Evolutionary conservation across 2,888 invertebrate species (phyloP), one percentile per base, ranked within the genome.

Genomic region (Ypsolopha sequella): DNA sequence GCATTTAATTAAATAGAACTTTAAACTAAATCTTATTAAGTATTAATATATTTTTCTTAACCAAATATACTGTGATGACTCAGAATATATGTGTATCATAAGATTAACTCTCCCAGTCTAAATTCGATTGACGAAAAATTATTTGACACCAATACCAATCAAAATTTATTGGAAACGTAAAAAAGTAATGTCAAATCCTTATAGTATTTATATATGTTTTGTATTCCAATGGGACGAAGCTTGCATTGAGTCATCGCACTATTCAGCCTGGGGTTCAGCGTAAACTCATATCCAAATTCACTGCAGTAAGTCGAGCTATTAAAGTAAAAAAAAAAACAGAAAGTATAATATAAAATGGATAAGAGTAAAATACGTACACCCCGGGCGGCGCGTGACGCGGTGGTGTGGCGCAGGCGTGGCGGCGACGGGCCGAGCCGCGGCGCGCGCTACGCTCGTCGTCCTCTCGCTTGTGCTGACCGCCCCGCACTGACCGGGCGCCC

Each of bases 221-320:
- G 44, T 13, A 71, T 68, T 76, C 76, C 70, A 65, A 76, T 71
- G 76, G 76, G 84, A 82, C 79, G 77, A 82, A 85, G 84, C 77
- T 85, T 85, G 85, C 85, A 86, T 85, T 85, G 85, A 84, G 85
- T 86, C 85, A 85, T 85, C 85, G 85, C 85, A 86, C 82, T 85
- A 85, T 85, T 75, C 76, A 74, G 73, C 73, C 70, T 66, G 73
- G 73, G 71, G 66, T 59, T 62, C 69, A 69, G 68, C 66, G 60
- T 60, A 65, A 56, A 60, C 41, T 45, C 46, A 47, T 50, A 47
- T 44, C 35, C 52, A 38, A 41, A 41, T 24, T 14, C 24, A 10
- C 13, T 24, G 43, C 43, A 43, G 43, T 43, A 11, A 4, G n/a
- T 41, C 13, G 6, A 11, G 43, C 13, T 13, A 13, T 1, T 9